These are phyloP conservation scores for Hirundichthys speculiger DNA, from an alignment of 2,113 vertebrate genomes.

Conservation along the genomic window DNA sequence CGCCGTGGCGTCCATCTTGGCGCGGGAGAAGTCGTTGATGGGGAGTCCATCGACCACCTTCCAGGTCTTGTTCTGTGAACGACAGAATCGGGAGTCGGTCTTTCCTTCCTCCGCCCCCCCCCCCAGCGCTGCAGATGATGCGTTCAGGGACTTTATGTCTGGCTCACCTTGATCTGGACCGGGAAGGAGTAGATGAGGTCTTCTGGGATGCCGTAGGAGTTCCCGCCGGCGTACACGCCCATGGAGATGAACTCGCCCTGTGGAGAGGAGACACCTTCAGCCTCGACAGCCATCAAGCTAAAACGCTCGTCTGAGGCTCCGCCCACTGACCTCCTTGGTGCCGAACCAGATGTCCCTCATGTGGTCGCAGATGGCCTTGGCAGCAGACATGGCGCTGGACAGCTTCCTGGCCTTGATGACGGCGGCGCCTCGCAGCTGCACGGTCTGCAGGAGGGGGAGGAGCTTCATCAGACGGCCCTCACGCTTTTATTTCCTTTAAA, in stretches of 20 bases:
- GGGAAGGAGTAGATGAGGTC: conserved; percentile 97
- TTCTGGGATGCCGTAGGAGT: conserved; percentile 88
- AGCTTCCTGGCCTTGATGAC: conserved; percentile 97
- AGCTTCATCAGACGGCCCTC: no score
- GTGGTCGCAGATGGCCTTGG: conserved; percentile 97
- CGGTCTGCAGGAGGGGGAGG: conserved; percentile 79
- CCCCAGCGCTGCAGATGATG: no score
- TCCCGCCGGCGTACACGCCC: conserved; percentile 92
- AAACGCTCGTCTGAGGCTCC: no score
- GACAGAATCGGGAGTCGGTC: not conserved
- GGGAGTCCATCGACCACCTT: conserved; percentile 90
- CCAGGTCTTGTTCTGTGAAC: conserved; percentile 90
- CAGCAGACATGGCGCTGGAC: conserved; percentile 98
- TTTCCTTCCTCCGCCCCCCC: no score
- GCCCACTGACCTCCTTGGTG: conserved; percentile 89
- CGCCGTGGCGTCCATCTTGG: conserved; percentile 93
- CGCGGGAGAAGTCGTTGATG: conserved; percentile 93
- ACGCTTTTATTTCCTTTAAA: no score
- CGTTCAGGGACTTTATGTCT: no score
- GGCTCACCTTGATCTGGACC: conserved; percentile 89
- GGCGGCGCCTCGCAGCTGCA: conserved; percentile 93
- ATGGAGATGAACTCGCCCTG: conserved; percentile 96
- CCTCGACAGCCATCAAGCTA: no score
- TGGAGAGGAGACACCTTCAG: not conserved
- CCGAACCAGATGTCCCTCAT: conserved; percentile 97